A percentile compares a stretch with the other conserved stretches of the same genome.
Conservation (phyloP, 2,113 vertebrate species). For the Toxotes chatareus region DNA sequence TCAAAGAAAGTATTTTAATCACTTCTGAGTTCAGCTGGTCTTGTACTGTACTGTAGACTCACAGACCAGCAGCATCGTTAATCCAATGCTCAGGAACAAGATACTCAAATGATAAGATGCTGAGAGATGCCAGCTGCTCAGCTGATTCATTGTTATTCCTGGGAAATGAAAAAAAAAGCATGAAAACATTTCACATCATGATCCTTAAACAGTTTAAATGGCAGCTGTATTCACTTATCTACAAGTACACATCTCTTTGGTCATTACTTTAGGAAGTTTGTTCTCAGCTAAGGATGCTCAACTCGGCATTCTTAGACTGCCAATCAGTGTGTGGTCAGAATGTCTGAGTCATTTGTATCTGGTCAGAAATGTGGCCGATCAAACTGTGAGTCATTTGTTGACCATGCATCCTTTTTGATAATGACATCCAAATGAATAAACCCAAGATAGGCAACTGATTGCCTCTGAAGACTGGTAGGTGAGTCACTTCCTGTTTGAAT, state of each 20-base stretch:
- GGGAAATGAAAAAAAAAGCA: background rate
- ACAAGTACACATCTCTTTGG: background rate
- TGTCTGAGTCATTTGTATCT: constrained; percentile 11
- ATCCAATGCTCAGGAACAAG: background rate
- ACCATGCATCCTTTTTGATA: constrained; percentile 6
- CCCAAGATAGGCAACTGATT: background rate
- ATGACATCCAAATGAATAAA: constrained; percentile 21
- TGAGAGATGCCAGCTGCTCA: background rate
- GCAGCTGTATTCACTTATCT: background rate
- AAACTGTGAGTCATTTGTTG: constrained; percentile 1
- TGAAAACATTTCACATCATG: too few species aligned
- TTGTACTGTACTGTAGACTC: background rate
- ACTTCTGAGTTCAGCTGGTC: background rate
- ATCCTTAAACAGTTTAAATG: background rate
- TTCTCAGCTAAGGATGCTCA: background rate
- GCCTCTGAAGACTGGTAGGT: background rate
- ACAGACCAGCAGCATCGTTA: background rate
- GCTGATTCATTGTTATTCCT: too few species aligned
- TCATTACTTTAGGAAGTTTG: background rate
- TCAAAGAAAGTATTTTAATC: background rate
- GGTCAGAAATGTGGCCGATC: background rate
- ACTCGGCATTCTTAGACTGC: too few species aligned
- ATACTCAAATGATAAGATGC: too few species aligned
- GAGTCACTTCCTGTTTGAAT: constrained; percentile 32
- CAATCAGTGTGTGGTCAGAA: background rate